Evolutionary conservation across 2,113 vertebrate genomes (phyloP), one percentile per base, ranked within the genome.

Genomic region (Grammomys surdaster): DNA sequence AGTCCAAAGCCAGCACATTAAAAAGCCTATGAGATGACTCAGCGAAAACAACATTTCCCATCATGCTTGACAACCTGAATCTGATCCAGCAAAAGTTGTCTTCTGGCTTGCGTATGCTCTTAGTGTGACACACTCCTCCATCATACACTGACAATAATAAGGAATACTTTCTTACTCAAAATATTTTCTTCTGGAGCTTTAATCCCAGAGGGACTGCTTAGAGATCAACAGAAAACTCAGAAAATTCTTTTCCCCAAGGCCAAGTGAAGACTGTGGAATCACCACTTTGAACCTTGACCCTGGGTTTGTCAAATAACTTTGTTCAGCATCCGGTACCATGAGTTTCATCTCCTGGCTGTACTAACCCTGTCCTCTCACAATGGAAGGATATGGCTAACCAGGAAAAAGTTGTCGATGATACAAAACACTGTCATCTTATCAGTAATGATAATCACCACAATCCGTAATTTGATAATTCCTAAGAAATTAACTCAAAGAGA

Each of bases 401-500:
- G 43, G 56, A 90, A 93, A 95, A 92, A 7, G 26, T 69, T 54
- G 85, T 51, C 3, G 3, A 19, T 46, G 93, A 28, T 46, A 48
- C 14, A 77, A 84, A 93, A 78, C 36, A 7, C 82, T 73, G 94
- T 56, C 76, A 51, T 33, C 81, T 46, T 70, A 13, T 82, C 70
- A 89, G 43, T 76, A 91, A 63, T 17, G 56, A 40, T 76, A 17
- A 67, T 77, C 69, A 40, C 12, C 56, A 92, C 46, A 28, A 93
- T 95, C 93, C 90, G 65, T 26, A 85, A 90, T 63, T 24, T 28
- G 48, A 36, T 75, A 48, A 94, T 91, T 95, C 43, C 90, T 89
- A 84, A 96, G 48, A 36, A 92, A 95, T 88, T 73, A 75, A 89
- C 24, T 95, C 69, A 87, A 86, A 46, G 48, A 69, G 95, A 48